Percentiles rank a stretch among this genome's conserved stretches.
Evolutionary conservation across 2,113 vertebrate species (phyloP).

Genomic region (Crotalus helleri): DNA sequence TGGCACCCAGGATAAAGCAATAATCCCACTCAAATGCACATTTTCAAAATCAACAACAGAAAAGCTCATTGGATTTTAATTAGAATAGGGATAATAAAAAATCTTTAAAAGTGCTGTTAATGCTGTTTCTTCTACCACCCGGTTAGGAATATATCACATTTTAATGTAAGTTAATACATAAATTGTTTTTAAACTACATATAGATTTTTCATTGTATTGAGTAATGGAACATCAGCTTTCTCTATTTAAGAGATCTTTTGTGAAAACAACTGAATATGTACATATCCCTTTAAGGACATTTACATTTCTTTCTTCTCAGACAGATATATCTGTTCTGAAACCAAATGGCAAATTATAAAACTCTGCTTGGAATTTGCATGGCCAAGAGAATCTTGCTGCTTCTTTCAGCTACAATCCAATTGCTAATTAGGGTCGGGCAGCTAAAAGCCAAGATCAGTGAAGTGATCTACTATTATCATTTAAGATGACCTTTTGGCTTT

Average conservation of each 20-base stretch:
- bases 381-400: neutral
- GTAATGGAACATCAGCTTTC: neutral
- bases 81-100: neutral
- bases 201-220: neutral
- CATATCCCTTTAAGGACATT: constrained; percentile 31
- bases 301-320: constrained; percentile 50
- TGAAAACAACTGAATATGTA: constrained; percentile 30
- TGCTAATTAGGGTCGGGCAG: constrained; percentile 19
- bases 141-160: neutral
- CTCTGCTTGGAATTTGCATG: neutral
- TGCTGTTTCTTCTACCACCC: neutral
- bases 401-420: neutral
- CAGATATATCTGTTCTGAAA: constrained; percentile 5
- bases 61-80: neutral
- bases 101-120: neutral
- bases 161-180: neutral
- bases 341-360: neutral
- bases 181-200: neutral
- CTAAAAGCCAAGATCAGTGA: constrained; percentile 32
- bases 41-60: neutral
- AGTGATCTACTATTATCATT: neutral
- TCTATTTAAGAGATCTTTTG: constrained; percentile 13
- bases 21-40: neutral
- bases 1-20: neutral
- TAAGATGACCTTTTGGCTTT: neutral